A percentile compares a stretch with the other conserved stretches of the same genome.
Evolutionary conservation across 1,140 invertebrate species (phyloP).

Genomic region (Eupeodes corollae): DNA sequence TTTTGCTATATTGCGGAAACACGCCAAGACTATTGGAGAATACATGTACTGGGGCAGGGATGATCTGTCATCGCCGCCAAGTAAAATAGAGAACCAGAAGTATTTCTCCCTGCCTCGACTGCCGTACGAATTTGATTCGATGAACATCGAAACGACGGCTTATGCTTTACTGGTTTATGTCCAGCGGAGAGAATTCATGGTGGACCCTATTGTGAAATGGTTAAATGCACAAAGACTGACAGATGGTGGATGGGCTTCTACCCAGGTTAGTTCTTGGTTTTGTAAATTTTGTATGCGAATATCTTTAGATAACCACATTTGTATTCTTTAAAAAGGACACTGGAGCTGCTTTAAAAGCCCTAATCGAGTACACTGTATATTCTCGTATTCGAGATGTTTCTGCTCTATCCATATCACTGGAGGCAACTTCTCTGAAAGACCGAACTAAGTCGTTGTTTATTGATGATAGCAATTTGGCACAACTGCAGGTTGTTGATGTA

Average conservation of each 20-base stretch:
- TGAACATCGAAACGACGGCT: constrained; percentile 85
- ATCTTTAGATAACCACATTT: no score
- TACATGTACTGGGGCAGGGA: constrained; percentile 76
- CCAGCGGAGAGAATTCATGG: constrained; percentile 63
- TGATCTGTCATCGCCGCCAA: constrained; percentile 60
- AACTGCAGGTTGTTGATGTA: constrained; percentile 63
- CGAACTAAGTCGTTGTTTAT: constrained; percentile 54
- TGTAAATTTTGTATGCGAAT: no score
- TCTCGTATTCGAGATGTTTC: constrained; percentile 81
- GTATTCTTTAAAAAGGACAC: constrained; percentile 52
- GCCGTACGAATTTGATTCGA: constrained; percentile 76
- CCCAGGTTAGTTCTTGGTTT: constrained; percentile 49
- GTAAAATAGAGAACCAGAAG: constrained; percentile 81
- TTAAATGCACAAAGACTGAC: constrained; percentile 79
- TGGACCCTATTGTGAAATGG: constrained; percentile 85
- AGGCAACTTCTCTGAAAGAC: constrained; percentile 68
- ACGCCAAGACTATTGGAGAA: constrained; percentile 54
- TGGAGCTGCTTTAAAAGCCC: constrained; percentile 74
- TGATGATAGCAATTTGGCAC: constrained; percentile 61
- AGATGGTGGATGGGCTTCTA: constrained; percentile 91
- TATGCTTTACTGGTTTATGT: constrained; percentile 87
- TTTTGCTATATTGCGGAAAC: constrained; percentile 55
- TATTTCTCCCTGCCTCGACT: constrained; percentile 76
- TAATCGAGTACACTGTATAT: constrained; percentile 80
- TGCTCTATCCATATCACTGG: constrained; percentile 63